Base-by-base conservation (phyloP, 2,113 vertebrate species). In the Miniopterus natalensis region DNA sequence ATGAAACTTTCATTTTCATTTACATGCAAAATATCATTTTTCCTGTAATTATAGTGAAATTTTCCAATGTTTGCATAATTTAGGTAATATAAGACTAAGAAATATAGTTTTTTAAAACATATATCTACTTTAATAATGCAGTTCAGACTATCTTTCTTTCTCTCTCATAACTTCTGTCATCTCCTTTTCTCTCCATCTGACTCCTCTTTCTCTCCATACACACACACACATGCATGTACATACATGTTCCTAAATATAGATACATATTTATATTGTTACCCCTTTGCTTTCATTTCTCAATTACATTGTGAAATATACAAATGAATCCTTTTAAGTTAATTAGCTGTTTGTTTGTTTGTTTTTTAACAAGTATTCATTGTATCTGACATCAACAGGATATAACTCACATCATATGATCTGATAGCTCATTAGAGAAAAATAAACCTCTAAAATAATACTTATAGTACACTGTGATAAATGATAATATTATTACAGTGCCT, bases 1-100 rank as follows among this genome's bases (percentile, higher is more conserved):
- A n/a, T 65, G 31, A 84, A 77, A 88, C 4, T 68, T 93, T 71
- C 49, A 55, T 18, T 85, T 93, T 73, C 17, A 90, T 90, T 81
- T 63, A 73, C 17, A 63, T 65, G 45, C 23, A 89, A 89, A 88
- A 49, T 83, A 80, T 57, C 0, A 1, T 23, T 61, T 94, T 79
- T n/a, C 45, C 61, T 77, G 53, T 40, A 57, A 17, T 36, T 73
- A 1, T 55, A 59, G 11, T 83, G 27, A 68, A 61, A 8, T 40
- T 89, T 81, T 95, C 31, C 36, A 74, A 73, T 80, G 59, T 87
- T 78, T 90, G 3, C 42, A 55, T 51, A 1, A 65, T 79, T 53
- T 74, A 77, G 3, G 42, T 68, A 47, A 29, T n/a, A 51, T 21
- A 74, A 89, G 15, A 36, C n/a, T 12, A 70, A 68, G 15, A 78